Evolutionary conservation across 92 coral and sea anemone species (phyloP).

Genomic region (Scolanthus callimorphus): DNA sequence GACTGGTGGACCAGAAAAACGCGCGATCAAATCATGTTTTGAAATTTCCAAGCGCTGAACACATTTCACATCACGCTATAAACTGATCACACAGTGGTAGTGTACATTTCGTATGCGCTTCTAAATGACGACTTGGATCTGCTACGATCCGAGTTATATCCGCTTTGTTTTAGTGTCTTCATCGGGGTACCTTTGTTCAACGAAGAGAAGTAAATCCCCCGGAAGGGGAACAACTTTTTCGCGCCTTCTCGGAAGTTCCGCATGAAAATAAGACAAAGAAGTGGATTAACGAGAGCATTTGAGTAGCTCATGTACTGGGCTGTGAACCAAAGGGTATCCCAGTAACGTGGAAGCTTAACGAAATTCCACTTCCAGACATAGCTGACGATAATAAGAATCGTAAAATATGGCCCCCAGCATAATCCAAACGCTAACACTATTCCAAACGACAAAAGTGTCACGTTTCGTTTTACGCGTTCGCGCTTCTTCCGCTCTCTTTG

Average conservation of each 20-base stretch:
- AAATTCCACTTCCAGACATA: neutral
- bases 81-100: too few relatives aligned
- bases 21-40: too few relatives aligned
- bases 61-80: too few relatives aligned
- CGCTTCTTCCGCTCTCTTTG: constrained; percentile 1
- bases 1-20: too few relatives aligned
- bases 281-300: constrained; percentile 14
- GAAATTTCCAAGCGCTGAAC: too few relatives aligned
- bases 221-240: neutral
- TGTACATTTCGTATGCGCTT: too few relatives aligned
- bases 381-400: neutral
- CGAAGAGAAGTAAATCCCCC: too few relatives aligned
- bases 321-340: constrained; percentile 1
- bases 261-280: constrained; percentile 9
- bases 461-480: constrained; percentile 3
- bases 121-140: too few relatives aligned
- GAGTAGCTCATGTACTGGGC: constrained; percentile 17
- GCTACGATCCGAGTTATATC: too few relatives aligned
- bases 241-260: constrained; percentile 12
- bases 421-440: constrained; percentile 15
- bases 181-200: too few relatives aligned
- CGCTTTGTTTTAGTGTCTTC: too few relatives aligned
- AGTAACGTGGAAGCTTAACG: neutral
- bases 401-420: constrained; percentile 30
- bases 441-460: constrained; percentile 15